Base-by-base conservation (phyloP, 2,888 invertebrate species). In the Pomacea canaliculata region DNA sequence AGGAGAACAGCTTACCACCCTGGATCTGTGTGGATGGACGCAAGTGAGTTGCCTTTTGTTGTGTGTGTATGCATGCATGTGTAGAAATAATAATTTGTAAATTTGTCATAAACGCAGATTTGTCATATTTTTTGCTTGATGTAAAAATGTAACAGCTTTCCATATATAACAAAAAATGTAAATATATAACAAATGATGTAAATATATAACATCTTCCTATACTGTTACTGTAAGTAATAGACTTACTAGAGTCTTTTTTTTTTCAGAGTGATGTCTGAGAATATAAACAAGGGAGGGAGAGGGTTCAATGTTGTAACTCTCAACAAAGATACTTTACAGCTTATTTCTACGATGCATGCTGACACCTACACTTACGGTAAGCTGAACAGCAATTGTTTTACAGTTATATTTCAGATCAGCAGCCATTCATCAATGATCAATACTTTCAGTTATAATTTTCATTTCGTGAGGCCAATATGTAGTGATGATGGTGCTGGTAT, bases 271-370 rank as follows among this genome's bases (percentile, higher is more conserved):
- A 88, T 92, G 78, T 89, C 87, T 37, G 88, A 88, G 68, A 87
- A 88, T 68, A 79, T 92, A 51, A 92, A 92, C 83, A 90, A 91
- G 74, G 93, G 91, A 23, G 93, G 93, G 7, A 88, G 93, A 72
- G 93, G 93, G 0, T 86, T 93, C 72, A 93, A 93, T 84, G 86
- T 93, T 56, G 92, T 91, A 0, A 88, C 93, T 2, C 86, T 93
- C 60, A 92, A 92, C 80, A 87, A 91, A 10, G 88, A 89, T 37
- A 91, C 90, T 23, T 89, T 90, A 51, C 87, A 90, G 77, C 90
- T 92, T 3, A 87, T 90, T 8, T 85, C 90, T 60, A 91, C 92
- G 0, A 91, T 90, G 56, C 92, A 92, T 81, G 93, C 93, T 86
- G 93, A 93, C 83, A 92, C 93, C 0, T 93, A 93, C 83, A 90